Base-by-base conservation (phyloP, 2,888 invertebrate genomes). In the Ormyrus nitidulus region DNA sequence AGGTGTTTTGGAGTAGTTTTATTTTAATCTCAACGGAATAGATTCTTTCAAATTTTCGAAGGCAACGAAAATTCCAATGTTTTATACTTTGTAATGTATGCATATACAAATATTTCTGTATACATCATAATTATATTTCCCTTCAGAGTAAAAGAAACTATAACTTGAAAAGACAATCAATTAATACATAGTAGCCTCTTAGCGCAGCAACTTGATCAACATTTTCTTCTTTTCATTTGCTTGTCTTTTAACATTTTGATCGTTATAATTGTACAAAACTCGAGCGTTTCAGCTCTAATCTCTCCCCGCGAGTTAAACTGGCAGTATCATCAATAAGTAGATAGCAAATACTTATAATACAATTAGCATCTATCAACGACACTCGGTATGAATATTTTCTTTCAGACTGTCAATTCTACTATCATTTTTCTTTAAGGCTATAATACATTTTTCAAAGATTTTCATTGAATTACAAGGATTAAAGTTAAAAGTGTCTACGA, bases 241-340 rank as follows among this genome's bases (percentile, higher is more conserved):
- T 84, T 81, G 77, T 77, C 82, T 75, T 68, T 75, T 59, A 61
- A 64, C 54, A 78, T 78, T 81, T 75, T 71, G 44, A 65, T 81
- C 68, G 61, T 81, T 73, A 71, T 65, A 84, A 84, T 85, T 81
- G 83, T 85, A 85, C 81, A 85, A 85, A 85, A 86, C 80, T 81
- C 82, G 73, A 79, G 71, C 81, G 81, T 81, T 78, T 77, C 51
- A 81, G 84, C 84, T 80, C 70, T 78, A 34, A 34, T 34, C 34
- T 34, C 34, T 81, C 77, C 82, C 77, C 80, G 83, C 83, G 80
- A 83, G 83, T 82, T 77, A 80, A 78, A 79, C 80, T 86, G 88
- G 87, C 88, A 87, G 87, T 87, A 85, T 87, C 84, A 77, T 86
- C 83, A 77, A 83, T 86, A 87, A 86, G 85, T 87, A 86, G 81